A percentile compares a stretch with the other conserved stretches of the same genome.
These are phyloP conservation scores for Wasmannia auropunctata DNA, from an alignment of 1,140 invertebrate genomes.

Conservation along the genomic window DNA sequence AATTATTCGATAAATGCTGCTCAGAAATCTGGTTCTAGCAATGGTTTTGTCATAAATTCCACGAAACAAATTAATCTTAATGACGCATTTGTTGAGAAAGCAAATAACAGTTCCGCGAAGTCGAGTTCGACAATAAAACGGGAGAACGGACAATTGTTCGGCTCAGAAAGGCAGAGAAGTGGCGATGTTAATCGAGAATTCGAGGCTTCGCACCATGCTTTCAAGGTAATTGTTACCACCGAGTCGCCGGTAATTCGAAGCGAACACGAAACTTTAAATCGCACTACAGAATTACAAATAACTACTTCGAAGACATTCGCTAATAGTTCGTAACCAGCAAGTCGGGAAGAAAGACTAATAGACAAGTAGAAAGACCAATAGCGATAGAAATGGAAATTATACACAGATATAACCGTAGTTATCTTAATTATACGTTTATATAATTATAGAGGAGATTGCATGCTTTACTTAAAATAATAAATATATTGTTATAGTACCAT, in stretches of 20 bases:
- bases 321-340: constrained; percentile 4
- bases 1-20: background rate
- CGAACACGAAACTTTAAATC: constrained; percentile 44
- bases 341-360: background rate
- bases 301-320: background rate
- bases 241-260: constrained; percentile 37
- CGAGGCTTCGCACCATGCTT: constrained; percentile 31
- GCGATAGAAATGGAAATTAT: background rate
- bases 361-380: background rate
- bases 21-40: background rate
- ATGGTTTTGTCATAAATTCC: background rate
- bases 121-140: background rate
- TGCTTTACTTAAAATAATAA: background rate
- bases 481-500: background rate
- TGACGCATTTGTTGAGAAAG: background rate
- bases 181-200: constrained; percentile 42
- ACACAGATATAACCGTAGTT: background rate
- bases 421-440: constrained; percentile 22
- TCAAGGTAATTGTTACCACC: constrained; percentile 52
- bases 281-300: constrained; percentile 4
- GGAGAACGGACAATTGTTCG: constrained; percentile 23
- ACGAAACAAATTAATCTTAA: constrained; percentile 32
- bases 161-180: background rate
- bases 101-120: background rate
- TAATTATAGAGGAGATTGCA: background rate